These are phyloP conservation scores for Sinocyclocheilus maitianheensis DNA, from an alignment of 2,113 vertebrate genomes.

Conservation along the genomic window DNA sequence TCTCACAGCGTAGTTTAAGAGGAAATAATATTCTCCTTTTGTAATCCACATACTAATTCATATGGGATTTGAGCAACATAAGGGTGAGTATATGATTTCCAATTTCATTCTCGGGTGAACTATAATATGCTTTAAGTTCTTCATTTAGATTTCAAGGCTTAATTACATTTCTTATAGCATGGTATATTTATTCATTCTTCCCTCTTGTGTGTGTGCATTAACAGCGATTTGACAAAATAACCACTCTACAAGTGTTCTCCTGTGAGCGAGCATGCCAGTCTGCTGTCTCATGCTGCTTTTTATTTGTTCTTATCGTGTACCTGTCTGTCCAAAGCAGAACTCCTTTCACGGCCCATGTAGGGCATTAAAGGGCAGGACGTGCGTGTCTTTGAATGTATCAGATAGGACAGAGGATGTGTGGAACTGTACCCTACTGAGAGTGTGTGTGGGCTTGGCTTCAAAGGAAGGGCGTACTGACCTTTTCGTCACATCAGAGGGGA, in stretches of 20 bases:
- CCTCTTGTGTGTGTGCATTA: neutral
- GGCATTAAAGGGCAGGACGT: constrained; percentile 54
- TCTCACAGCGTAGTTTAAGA: too few relatives aligned
- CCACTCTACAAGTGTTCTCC: neutral
- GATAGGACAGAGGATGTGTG: constrained; percentile 36
- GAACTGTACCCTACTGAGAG: constrained; percentile 23
- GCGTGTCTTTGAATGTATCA: constrained; percentile 46
- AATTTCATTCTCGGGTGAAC: neutral
- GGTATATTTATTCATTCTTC: neutral
- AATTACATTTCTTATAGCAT: neutral
- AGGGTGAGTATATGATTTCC: neutral
- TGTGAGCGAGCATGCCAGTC: neutral
- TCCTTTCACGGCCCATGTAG: constrained; percentile 17
- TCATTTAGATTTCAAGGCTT: neutral
- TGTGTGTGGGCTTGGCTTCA: constrained; percentile 47
- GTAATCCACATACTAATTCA: neutral
- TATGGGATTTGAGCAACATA: neutral
- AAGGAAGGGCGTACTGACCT: constrained; percentile 50
- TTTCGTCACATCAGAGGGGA: constrained; percentile 47
- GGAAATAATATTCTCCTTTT: too few relatives aligned
- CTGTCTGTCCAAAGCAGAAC: constrained; percentile 36
- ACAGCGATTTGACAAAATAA: neutral
- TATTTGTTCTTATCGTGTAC: constrained; percentile 47
- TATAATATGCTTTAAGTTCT: neutral
- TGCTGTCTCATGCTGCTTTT: constrained; percentile 14